These are phyloP conservation scores for Ploceus nigricollis DNA, from an alignment of 2,113 vertebrate species.

Conservation along the genomic window DNA sequence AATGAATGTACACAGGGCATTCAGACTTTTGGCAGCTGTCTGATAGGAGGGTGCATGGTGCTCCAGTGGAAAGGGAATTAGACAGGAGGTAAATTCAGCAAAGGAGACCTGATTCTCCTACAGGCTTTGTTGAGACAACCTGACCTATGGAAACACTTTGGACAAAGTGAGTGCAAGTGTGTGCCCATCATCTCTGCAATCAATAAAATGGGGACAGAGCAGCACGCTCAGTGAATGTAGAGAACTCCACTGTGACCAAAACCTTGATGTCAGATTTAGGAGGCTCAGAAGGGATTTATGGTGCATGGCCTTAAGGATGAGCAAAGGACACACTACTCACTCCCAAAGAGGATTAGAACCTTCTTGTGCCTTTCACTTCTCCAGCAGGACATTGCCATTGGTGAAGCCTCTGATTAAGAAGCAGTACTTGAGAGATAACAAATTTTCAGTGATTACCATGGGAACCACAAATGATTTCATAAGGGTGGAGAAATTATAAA, in stretches of 20 bases:
- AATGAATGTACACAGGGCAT: not conserved
- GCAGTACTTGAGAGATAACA: constrained; percentile 6
- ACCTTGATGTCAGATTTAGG: not conserved
- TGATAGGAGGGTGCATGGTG: not conserved
- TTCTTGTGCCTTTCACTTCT: not conserved
- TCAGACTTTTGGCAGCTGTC: not conserved
- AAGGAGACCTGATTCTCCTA: not conserved
- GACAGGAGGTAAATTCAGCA: not conserved
- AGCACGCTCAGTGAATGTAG: not conserved
- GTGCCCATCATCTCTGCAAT: not conserved
- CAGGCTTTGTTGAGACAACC: not conserved
- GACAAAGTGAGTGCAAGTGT: not conserved
- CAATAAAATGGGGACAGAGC: not conserved
- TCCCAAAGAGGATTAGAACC: not conserved
- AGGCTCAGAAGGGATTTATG: not conserved
- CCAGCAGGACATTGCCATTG: constrained; percentile 12
- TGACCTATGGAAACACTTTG: not conserved
- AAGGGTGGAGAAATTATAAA: constrained; percentile 65
- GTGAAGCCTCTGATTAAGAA: constrained; percentile 39
- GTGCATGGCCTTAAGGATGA: not conserved
- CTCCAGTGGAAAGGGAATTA: not conserved
- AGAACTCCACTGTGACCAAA: not conserved
- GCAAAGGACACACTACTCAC: not conserved
- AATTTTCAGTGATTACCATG: constrained; percentile 64
- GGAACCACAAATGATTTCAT: constrained; percentile 62